Evolutionary conservation across 2,797 vertebrate genomes (phyloP), one percentile per base, ranked within the genome.

Genomic region (Avahi laniger): DNA sequence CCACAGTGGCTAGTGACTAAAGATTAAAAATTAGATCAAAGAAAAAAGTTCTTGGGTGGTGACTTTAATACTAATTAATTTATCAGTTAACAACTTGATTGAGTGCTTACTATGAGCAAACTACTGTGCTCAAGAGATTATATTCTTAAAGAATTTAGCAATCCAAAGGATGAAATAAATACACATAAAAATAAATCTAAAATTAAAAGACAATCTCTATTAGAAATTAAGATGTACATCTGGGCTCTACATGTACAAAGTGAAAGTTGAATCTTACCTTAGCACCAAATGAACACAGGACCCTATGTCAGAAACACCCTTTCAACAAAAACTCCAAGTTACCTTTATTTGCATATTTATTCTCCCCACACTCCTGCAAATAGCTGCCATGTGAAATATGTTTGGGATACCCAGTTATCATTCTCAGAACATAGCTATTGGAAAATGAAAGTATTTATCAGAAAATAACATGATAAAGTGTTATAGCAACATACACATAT

Each of bases 171-270:
- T 67, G 18, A 93, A 75, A 65, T 90, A 90, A 48, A 41, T 48
- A 30, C 6, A 69, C 8, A 78, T 15, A 93, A 75, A 90, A 89
- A 75, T 67, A 54, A 95, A 72, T n/a, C 22, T 93, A 72, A 95
- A 96, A 75, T 59, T 63, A 54, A 61, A 92, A 67, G n/a, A 26
- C 11, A 50, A 5, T n/a, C 26, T 20, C 7, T 73, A 33, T 30
- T 80, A n/a, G 46, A 91, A 87, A 95, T 48, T 79, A 93, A 86
- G 35, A 94, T 59, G 24, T 33, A 70, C 7, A 28, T 83, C 24
- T 28, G 61, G 7, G 17, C 41, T 70, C 10, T 63, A 41, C 7
- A 87, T 43, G 3, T 80, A 57, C 20, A 76, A 22, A 61, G 33
- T 81, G 30, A 65, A 4, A 87, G 50, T 12, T 83, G 38, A 91